A percentile compares a stretch with the other conserved stretches of the same genome.
Evolutionary conservation across 2,113 vertebrate genomes (phyloP).

Genomic region (Peromyscus californicus): DNA sequence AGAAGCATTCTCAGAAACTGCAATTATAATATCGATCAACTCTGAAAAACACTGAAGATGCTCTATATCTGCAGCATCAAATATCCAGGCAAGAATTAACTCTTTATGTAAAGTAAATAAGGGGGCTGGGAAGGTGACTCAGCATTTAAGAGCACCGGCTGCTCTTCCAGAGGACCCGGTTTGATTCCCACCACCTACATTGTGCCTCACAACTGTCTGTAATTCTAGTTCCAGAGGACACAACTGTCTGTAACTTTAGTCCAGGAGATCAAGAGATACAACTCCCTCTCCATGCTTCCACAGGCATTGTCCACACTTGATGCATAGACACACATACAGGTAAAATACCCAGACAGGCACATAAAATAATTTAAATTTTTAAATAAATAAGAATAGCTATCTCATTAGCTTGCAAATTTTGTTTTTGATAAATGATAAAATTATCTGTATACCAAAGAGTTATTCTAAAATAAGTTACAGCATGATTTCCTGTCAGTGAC

Average conservation of each 20-base stretch:
- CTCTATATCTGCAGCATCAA: neutral
- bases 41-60: neutral
- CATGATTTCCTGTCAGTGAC: neutral
- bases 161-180: neutral
- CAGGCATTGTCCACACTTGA: neutral
- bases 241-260: neutral
- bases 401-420: neutral
- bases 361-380: neutral
- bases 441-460: neutral
- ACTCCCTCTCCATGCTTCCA: neutral
- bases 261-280: neutral
- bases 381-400: neutral
- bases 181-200: neutral
- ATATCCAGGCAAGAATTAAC: neutral
- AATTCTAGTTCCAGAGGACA: neutral
- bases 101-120: neutral
- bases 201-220: neutral
- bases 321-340: neutral
- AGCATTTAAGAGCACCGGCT: neutral
- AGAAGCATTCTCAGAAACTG: neutral
- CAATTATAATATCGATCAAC: neutral
- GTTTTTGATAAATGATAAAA: neutral
- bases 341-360: neutral
- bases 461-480: neutral
- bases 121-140: neutral